Base-by-base conservation (phyloP, 2,797 vertebrate species). In the Ispidina lecontei region DNA sequence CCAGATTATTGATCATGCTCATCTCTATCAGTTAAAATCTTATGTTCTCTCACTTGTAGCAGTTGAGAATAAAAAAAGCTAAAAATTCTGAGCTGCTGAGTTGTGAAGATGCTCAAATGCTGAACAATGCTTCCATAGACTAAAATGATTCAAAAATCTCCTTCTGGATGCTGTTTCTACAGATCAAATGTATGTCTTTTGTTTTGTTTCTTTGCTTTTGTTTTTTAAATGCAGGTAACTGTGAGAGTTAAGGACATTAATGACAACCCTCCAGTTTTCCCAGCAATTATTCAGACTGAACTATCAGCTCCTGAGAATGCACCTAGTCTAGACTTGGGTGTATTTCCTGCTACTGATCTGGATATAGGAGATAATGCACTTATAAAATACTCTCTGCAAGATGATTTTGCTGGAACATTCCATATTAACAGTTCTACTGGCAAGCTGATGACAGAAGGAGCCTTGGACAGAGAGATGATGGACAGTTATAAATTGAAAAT, bases 211-310 rank as follows among this genome's bases (percentile, higher is more conserved):
- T 2, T 20, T 39, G 28, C 10, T 51, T 33, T 51, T 75, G 49
- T 37, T 35, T 58, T 54, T n/a, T 7, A 20, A 21, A 71, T 63
- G 10, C 82, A 98, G 98, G 97, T 98, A 79, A 96, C 91, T 22
- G 94, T 98, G 82, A 96, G 84, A 63, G 96, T 98, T 64, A 84
- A 92, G 80, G 97, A 98, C 22, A 22, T 86, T 33, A 97, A 97
- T 35, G 97, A 97, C 71, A 96, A 96, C 20, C 12, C 76, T 54
- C 95, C 97, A 56, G 86, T 94, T 47, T 97, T 97, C 86, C 87
- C 95, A 75, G 2, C 70, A 10, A 19, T 26, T 28, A 91, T 96
- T 75, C 89, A 88, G 39, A 92, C 82, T 65, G 33, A 88, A 17
- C 67, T 96, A 21, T 96, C 94, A 51, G 90, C 10, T 81, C 84